Evolutionary conservation across 2,113 vertebrate species (phyloP), one percentile per base, ranked within the genome.

Genomic region (human (Homo sapiens)): DNA sequence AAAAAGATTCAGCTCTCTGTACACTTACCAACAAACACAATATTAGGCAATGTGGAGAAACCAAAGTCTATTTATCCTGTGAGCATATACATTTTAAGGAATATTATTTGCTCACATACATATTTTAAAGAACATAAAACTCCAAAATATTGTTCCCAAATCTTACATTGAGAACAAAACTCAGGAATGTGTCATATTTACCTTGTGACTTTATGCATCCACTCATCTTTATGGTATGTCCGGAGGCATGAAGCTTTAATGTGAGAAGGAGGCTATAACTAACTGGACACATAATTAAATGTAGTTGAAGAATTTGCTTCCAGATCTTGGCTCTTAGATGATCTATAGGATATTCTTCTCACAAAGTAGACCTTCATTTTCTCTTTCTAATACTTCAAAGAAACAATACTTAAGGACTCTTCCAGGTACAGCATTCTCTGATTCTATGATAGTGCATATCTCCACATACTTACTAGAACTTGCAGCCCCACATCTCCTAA

Each of bases 51-150:
- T 23, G 32, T 92, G 12, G 18, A 35, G 55, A 95, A 95, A 55
- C 0, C 5, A 61, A 90, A 66, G 2, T 93, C 6, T 89, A 59
- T 84, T 80, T 38, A 57, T 95, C 35, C 55, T 88, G 2, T 8
- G n/a, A 50, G 10, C 2, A 68, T 40, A 70, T 9, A 55, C 8
- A 57, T 70, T 87, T 93, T 66, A 90, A 76, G 66, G 35, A 81
- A 27, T 27, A 75, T n/a, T 72, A 95, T 66, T 91, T 81, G 3
- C 7, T 55, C 11, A 76, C 38, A 50, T 48, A 72, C 4, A 12
- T 79, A 81, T 32, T 95, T 90, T 79, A 84, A 92, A 96, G 35
- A 83, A 87, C 25, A 48, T 78, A 66, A 84, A 86, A 59, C 2
- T 52, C 61, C 17, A 89, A 94, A 89, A 88, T 85, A 84, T 8